A percentile compares a stretch with the other conserved stretches of the same genome.
Evolutionary conservation across 2,888 invertebrate genomes (phyloP).

Genomic region (Caenorhabditis sp.): DNA sequence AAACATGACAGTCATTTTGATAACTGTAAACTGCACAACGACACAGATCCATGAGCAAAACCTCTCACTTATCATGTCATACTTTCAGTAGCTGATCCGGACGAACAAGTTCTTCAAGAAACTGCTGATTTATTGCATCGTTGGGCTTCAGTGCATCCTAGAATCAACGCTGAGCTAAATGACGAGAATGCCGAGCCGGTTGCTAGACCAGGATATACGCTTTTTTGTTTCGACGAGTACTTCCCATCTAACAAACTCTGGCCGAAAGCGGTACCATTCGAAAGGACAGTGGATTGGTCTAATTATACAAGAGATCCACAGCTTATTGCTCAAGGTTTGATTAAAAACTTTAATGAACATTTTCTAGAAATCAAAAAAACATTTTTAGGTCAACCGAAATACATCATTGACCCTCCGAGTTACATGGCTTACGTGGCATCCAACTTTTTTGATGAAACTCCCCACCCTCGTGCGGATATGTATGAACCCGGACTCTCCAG

Average conservation of each 20-base stretch:
- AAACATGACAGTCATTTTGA: too few species aligned
- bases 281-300: neutral
- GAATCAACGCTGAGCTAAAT: neutral
- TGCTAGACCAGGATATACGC: neutral
- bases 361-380: neutral
- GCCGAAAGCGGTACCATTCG: neutral
- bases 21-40: too few species aligned
- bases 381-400: neutral
- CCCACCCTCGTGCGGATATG: neutral
- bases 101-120: neutral
- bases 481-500: neutral
- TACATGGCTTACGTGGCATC: neutral
- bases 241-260: neutral
- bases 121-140: neutral
- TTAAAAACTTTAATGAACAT: too few species aligned
- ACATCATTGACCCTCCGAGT: neutral
- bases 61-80: neutral
- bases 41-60: too few species aligned
- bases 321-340: neutral
- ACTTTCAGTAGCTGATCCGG: constrained; percentile 4
- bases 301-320: neutral
- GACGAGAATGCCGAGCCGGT: neutral
- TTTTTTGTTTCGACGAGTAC: neutral
- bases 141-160: neutral
- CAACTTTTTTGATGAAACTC: neutral